These are phyloP conservation scores for Cyclophora punctaria DNA, from an alignment of 2,888 invertebrate genomes.

Conservation along the genomic window DNA sequence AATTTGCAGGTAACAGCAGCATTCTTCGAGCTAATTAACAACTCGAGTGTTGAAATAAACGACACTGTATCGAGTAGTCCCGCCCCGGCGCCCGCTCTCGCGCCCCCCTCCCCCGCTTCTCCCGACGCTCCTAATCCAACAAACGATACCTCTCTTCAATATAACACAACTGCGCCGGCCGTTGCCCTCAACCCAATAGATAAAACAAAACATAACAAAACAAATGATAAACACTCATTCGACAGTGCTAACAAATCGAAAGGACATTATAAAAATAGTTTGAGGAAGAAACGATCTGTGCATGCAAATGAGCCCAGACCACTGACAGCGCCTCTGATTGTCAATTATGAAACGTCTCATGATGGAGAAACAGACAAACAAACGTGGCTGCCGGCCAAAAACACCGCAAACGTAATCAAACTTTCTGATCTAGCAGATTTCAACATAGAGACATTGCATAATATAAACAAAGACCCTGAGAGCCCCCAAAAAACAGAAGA, in stretches of 20 bases:
- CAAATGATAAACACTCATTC: not conserved
- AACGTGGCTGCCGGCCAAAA: conserved; percentile 19
- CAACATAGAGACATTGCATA: conserved; percentile 50
- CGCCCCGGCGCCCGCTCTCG: not conserved
- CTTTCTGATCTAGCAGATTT: conserved; percentile 49
- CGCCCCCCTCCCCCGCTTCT: too few relatives aligned
- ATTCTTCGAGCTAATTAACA: not conserved
- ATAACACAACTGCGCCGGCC: conserved; percentile 14
- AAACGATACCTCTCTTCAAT: conserved; percentile 1
- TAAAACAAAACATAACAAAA: conserved; percentile 21
- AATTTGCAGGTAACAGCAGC: not conserved
- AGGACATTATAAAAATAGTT: conserved; percentile 47
- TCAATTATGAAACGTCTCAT: conserved; percentile 48
- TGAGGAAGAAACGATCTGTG: conserved; percentile 41
- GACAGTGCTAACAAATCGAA: conserved; percentile 28
- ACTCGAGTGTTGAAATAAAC: not conserved
- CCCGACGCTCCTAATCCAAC: too few relatives aligned
- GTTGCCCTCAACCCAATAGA: conserved; percentile 23
- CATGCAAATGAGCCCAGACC: conserved; percentile 12
- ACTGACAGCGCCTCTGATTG: conserved; percentile 34
- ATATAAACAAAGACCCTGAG: too few relatives aligned
- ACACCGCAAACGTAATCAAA: conserved; percentile 31
- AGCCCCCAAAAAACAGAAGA: too few relatives aligned
- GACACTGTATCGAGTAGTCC: not conserved
- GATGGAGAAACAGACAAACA: conserved; percentile 23